Evolutionary conservation across 2,113 vertebrate genomes (phyloP).

Genomic region (Dryoscopus gambensis): DNA sequence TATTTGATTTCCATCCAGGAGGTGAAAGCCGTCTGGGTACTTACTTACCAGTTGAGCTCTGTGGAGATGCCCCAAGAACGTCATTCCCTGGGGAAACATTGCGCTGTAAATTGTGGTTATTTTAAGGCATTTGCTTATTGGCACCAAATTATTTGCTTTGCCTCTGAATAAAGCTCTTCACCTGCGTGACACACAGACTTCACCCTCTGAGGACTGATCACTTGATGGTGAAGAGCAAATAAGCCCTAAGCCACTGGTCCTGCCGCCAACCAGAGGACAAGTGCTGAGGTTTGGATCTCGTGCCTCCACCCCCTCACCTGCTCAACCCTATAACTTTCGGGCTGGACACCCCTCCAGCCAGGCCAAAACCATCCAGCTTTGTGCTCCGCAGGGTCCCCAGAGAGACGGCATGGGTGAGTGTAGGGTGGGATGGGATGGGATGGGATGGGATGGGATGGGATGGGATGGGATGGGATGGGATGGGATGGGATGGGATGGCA

Average conservation of each 20-base stretch:
- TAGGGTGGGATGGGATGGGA: background rate
- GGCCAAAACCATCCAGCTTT: background rate
- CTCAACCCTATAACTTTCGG: slow-evolving; percentile 35
- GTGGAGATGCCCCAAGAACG: background rate
- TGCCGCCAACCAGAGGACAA: background rate
- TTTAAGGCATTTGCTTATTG: background rate
- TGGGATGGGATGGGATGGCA: background rate
- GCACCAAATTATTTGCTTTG: slow-evolving; percentile 34
- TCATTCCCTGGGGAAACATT: slow-evolving; percentile 8
- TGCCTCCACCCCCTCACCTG: slow-evolving; percentile 39
- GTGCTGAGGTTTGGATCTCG: background rate
- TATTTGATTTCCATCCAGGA: slow-evolving; percentile 9
- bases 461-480: background rate
- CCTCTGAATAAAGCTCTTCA: slow-evolving; percentile 28
- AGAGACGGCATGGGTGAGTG: slow-evolving; percentile 40
- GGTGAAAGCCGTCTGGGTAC: background rate
- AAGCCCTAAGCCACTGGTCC: background rate
- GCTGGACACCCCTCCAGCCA: background rate
- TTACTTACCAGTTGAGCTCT: background rate
- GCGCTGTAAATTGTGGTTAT: background rate
- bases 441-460: background rate
- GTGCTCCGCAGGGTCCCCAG: background rate
- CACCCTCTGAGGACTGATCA: background rate
- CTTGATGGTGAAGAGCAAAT: slow-evolving; percentile 25
- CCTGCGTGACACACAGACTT: background rate